Evolutionary conservation across 2,113 vertebrate genomes (phyloP).

Genomic region (Esox niger): DNA sequence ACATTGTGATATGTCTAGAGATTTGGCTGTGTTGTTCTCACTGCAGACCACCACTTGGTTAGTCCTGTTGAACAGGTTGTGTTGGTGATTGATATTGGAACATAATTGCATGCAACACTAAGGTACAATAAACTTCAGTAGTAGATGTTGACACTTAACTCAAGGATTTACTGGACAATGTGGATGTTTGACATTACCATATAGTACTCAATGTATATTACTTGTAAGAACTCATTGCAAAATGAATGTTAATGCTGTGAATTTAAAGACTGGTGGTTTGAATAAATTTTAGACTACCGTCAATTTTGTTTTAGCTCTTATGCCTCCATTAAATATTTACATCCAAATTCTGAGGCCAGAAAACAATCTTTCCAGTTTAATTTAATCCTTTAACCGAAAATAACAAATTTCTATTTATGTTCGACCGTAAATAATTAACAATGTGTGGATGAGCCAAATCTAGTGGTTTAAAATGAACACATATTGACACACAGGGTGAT

Average conservation of each 20-base stretch:
- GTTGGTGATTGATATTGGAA: background rate
- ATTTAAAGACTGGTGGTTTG: background rate
- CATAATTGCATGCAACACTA: background rate
- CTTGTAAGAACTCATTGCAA: background rate
- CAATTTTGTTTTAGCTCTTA: background rate
- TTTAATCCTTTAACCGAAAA: too few species aligned
- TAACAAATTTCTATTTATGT: background rate
- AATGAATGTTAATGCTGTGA: background rate
- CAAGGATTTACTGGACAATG: background rate
- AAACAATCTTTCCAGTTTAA: too few species aligned
- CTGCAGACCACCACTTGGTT: background rate
- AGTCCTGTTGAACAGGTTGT: background rate
- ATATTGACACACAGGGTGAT: slow-evolving; percentile 63
- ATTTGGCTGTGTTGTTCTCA: background rate
- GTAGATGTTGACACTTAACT: background rate
- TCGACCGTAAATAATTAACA: slow-evolving; percentile 33
- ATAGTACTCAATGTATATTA: background rate
- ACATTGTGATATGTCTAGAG: background rate
- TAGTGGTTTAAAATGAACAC: slow-evolving; percentile 27
- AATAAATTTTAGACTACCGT: background rate
- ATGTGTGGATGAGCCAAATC: slow-evolving; percentile 34
- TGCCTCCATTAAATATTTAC: too few species aligned
- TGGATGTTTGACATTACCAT: background rate
- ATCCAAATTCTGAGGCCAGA: background rate
- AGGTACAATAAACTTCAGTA: background rate